These are phyloP conservation scores for Macroglossus sobrinus DNA, from an alignment of 2,113 vertebrate genomes.

Conservation along the genomic window DNA sequence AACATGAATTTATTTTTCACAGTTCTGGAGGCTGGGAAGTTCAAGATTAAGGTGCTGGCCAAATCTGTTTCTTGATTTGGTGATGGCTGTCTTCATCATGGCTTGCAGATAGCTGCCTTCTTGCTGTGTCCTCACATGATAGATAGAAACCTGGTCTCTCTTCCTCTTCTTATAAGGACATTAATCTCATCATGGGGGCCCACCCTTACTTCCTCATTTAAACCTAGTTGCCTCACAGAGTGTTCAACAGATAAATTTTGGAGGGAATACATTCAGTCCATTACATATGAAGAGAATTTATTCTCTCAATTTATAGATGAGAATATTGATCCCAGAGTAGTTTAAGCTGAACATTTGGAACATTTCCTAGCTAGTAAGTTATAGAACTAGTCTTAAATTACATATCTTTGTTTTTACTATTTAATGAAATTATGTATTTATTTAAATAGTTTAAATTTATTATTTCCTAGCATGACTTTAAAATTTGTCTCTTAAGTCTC, in stretches of 20 bases:
- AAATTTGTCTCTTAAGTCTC: neutral
- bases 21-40: neutral
- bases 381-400: conserved; percentile 14
- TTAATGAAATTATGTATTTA: neutral
- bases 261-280: neutral
- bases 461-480: neutral
- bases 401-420: neutral
- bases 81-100: neutral
- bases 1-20: neutral
- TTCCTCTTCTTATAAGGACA: neutral
- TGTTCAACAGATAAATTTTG: neutral
- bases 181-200: neutral
- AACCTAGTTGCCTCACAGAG: neutral
- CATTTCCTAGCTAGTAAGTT: neutral
- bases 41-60: neutral
- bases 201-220: neutral
- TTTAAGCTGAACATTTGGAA: neutral
- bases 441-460: neutral
- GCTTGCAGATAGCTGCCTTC: neutral
- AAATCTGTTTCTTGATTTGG: neutral
- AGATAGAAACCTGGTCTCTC: neutral
- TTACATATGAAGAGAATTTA: neutral
- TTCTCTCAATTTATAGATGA: neutral
- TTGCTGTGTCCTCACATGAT: neutral
- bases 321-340: neutral